Evolutionary conservation across 2,113 vertebrate species (phyloP).

Genomic region (Varanus komodoensis): DNA sequence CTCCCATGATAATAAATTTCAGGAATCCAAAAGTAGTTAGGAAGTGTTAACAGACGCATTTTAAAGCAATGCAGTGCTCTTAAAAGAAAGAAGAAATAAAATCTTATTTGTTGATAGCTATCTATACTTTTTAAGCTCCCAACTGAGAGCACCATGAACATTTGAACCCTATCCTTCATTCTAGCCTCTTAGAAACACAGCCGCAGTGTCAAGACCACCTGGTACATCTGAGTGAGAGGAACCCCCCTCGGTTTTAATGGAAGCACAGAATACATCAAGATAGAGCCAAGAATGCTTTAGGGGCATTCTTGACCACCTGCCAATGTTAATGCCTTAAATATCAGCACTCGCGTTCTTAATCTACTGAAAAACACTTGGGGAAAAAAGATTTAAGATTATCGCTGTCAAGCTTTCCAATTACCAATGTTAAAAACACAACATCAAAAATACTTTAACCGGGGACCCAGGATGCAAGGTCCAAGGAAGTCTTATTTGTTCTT

Average conservation of each 20-base stretch:
- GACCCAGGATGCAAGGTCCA: constrained; percentile 38
- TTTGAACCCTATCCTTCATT: constrained; percentile 36
- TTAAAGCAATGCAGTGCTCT: constrained; percentile 38
- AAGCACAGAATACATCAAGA: constrained; percentile 51
- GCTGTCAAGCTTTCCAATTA: constrained; percentile 52
- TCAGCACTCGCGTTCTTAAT: constrained; percentile 27
- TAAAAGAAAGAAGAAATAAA: constrained; percentile 32
- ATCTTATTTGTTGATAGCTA: constrained; percentile 42
- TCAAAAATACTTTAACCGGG: constrained; percentile 44
- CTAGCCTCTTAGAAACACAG: constrained; percentile 41
- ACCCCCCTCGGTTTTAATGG: constrained; percentile 42
- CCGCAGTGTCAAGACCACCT: constrained; percentile 18
- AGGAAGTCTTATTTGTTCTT: constrained; percentile 24
- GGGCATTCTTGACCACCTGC: constrained; percentile 33
- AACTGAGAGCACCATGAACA: constrained; percentile 52
- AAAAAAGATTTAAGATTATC: constrained; percentile 45
- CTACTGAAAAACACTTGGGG: constrained; percentile 59
- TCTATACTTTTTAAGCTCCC: constrained; percentile 51
- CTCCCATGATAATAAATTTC: constrained; percentile 27
- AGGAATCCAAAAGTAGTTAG: constrained; percentile 41
- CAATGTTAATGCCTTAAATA: constrained; percentile 55
- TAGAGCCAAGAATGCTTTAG: constrained; percentile 48
- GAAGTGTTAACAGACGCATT: constrained; percentile 54
- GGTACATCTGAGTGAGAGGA: constrained; percentile 53
- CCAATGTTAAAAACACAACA: constrained; percentile 49